A percentile compares a stretch with the other conserved stretches of the same genome.
Evolutionary conservation across 1,140 invertebrate genomes (phyloP).

Genomic region (Bradysia coprophila): DNA sequence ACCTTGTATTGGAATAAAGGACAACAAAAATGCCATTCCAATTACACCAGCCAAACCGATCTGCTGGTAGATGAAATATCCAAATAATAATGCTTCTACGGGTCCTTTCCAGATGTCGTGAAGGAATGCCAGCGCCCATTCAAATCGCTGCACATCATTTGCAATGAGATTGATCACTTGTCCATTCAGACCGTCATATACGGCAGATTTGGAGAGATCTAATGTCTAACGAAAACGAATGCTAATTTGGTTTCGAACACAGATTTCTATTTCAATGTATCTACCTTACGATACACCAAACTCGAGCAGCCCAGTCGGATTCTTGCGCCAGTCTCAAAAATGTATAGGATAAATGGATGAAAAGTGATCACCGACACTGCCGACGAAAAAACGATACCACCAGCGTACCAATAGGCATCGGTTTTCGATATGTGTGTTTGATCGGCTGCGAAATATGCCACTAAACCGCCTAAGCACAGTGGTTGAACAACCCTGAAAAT

Average conservation of each 20-base stretch:
- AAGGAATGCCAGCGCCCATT: conserved; percentile 40
- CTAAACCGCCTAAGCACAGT: conserved; percentile 42
- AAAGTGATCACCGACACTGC: conserved; percentile 41
- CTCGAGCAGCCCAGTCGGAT: conserved; percentile 59
- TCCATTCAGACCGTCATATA: conserved; percentile 59
- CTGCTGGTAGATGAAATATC: conserved; percentile 54
- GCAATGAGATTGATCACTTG: conserved; percentile 77
- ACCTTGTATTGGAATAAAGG: conserved; percentile 72
- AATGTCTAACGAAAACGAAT: conserved; percentile 19
- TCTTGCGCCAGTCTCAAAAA: conserved; percentile 52
- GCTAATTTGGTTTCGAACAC: conserved; percentile 1
- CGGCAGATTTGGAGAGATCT: conserved; percentile 38
- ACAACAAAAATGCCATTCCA: conserved; percentile 56
- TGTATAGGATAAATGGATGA: conserved; percentile 60
- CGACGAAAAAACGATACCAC: conserved; percentile 46
- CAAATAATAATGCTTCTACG: conserved; percentile 50
- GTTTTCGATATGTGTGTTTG: conserved; percentile 23
- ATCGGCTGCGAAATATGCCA: conserved; percentile 42
- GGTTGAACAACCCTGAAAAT: conserved; percentile 47
- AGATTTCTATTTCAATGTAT: not conserved
- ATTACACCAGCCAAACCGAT: conserved; percentile 53
- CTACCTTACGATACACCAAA: conserved; percentile 65
- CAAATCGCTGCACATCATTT: conserved; percentile 61
- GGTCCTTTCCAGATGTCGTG: conserved; percentile 56
- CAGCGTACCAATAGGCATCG: conserved; percentile 46